phyloP scores from a whole-genome alignment of 2,113 vertebrate species.

The Varanus salvator region DNA sequence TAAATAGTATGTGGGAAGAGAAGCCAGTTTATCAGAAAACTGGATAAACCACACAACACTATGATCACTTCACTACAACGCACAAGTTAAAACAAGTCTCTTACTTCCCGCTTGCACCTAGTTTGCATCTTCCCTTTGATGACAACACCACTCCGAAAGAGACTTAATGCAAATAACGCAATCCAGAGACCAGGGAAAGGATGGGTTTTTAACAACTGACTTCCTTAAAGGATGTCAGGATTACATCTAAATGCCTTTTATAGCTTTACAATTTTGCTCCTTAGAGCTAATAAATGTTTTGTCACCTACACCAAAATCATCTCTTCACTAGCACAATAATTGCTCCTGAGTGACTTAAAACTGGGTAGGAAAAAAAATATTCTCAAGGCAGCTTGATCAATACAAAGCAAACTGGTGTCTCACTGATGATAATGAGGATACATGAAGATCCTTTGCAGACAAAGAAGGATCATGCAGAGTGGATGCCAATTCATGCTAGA shows the following conservation, averaged over 20 bases:
- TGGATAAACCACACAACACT: constrained; percentile 42
- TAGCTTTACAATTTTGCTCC: constrained; percentile 42
- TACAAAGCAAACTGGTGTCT: background rate
- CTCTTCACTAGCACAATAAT: background rate
- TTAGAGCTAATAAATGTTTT: constrained; percentile 53
- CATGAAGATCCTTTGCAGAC: background rate
- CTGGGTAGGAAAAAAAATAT: constrained; percentile 4
- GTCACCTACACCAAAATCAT: constrained; percentile 39
- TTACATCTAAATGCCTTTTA: background rate
- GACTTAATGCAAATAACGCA: constrained; percentile 23
- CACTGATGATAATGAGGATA: constrained; percentile 41
- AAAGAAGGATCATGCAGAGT: background rate
- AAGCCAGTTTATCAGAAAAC: constrained; percentile 55
- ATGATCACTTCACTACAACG: constrained; percentile 54
- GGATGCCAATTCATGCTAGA: too few species aligned
- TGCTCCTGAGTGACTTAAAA: constrained; percentile 5
- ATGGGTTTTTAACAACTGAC: background rate
- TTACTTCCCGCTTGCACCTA: constrained; percentile 59
- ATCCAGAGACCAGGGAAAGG: background rate
- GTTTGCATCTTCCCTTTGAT: constrained; percentile 35
- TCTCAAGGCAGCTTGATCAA: constrained; percentile 29
- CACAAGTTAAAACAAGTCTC: constrained; percentile 63
- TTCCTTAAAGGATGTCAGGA: background rate
- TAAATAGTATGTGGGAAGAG: constrained; percentile 47
- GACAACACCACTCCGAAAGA: constrained; percentile 22